A percentile compares a stretch with the other conserved stretches of the same genome.
These are phyloP conservation scores for Mongoloraphidia duomilia DNA, from an alignment of 2,888 invertebrate species.

Conservation along the genomic window DNA sequence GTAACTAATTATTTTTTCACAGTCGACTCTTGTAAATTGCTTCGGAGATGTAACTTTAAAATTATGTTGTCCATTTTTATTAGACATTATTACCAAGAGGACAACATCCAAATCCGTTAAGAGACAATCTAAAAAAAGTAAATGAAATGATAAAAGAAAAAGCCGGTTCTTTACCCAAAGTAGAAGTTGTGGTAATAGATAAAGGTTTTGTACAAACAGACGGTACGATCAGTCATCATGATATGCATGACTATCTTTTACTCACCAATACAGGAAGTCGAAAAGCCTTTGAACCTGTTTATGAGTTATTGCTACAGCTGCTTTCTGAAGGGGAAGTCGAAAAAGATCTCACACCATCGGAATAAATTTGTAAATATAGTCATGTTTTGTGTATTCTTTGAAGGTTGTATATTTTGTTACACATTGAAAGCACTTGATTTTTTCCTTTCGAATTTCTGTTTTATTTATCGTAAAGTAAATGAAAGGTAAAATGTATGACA, in stretches of 20 bases:
- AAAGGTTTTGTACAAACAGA: slow-evolving; percentile 64
- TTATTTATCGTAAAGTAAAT: too few species aligned
- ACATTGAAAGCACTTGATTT: too few species aligned
- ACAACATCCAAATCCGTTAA: slow-evolving; percentile 64
- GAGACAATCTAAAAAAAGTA: slow-evolving; percentile 61
- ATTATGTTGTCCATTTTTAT: slow-evolving; percentile 20
- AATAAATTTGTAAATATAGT: slow-evolving; percentile 28
- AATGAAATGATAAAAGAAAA: slow-evolving; percentile 57
- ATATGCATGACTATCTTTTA: slow-evolving; percentile 85
- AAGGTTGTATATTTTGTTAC: too few species aligned
- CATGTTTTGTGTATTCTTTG: too few species aligned
- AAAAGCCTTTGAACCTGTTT: slow-evolving; percentile 74
- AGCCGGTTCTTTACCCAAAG: slow-evolving; percentile 44
- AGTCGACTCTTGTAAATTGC: not conserved
- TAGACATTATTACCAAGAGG: slow-evolving; percentile 82
- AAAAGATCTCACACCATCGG: slow-evolving; percentile 58
- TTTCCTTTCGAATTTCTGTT: too few species aligned
- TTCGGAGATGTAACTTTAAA: not conserved
- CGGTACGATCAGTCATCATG: slow-evolving; percentile 73
- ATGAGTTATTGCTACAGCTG: slow-evolving; percentile 64
- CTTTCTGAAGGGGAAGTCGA: slow-evolving; percentile 61
- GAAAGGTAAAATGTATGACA: too few species aligned
- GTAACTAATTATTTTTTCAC: slow-evolving; percentile 21
- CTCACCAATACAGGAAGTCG: slow-evolving; percentile 74
- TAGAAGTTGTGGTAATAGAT: slow-evolving; percentile 66